Base-by-base conservation (phyloP, 2,113 vertebrate species). In the Colius striatus region DNA sequence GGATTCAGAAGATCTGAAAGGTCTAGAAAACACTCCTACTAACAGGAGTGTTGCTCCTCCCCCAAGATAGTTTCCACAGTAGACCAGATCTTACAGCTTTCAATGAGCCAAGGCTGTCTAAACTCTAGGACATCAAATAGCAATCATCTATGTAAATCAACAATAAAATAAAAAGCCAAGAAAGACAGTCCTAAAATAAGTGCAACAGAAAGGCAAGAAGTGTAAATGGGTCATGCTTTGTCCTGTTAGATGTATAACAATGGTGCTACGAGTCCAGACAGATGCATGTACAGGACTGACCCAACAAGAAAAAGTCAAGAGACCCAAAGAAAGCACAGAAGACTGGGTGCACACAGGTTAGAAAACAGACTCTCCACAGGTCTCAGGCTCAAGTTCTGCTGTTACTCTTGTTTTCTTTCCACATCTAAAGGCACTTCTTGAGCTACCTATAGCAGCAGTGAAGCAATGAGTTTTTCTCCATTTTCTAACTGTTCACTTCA, bases 281-380 rank as follows among this genome's bases (percentile, higher is more conserved):
- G n/a, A 54, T 22, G 48, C 6, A 0, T 0, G 16, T 9, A n/a
- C 57, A 57, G 36, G 18, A 65, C 0, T 51, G 45, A 75, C 14
- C 17, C 14, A 1, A 10, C 5, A 34, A 1, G 45, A 55, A 55
- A 74, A 43, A 58, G 8, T 17, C 38, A 3, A 23, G 26, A 66
- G 8, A 51, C 12, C 4, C 6, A 22, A 63, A 55, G 25, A 26
- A 65, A 53, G 19, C 75, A 63, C n/a, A 60, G 32, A 15, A 21
- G 34, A 16, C 38, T 75, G 48, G 25, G 45, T 1, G 1, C 25
- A 36, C 5, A 25, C 7, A 45, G 16, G 8, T 68, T 16, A 43
- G 45, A 38, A 36, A 61, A 32, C 2, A 66, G 51, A 30, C 36
- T 55, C 22, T 16, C 8, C 53, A 53, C 23, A 34, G 8, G 70